phyloP scores from a whole-genome alignment of 2,888 invertebrate species.

The Dorcus hopei region DNA sequence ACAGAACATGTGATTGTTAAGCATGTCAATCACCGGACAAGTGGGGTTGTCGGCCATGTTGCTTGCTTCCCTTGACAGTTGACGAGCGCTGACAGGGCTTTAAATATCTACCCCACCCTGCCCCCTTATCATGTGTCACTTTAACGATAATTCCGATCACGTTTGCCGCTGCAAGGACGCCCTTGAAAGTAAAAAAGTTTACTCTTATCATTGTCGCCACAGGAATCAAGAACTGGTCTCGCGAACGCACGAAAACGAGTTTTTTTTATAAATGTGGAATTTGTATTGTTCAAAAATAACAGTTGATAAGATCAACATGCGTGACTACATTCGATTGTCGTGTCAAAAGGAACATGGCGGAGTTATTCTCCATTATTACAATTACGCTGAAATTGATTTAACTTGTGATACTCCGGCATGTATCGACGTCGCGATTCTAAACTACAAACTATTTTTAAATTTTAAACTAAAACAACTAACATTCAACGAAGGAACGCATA shows the following conservation, averaged over 20 bases:
- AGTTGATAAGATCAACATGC: slow-evolving; percentile 42
- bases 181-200: slow-evolving; percentile 2
- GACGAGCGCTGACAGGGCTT: slow-evolving; percentile 42
- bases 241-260: slow-evolving; percentile 25
- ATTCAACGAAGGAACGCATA: too few species aligned
- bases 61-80: slow-evolving; percentile 41
- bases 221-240: slow-evolving; percentile 2
- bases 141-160: slow-evolving; percentile 14
- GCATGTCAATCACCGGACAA: slow-evolving; percentile 45
- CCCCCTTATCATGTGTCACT: slow-evolving; percentile 30
- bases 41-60: slow-evolving; percentile 45
- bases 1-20: slow-evolving; percentile 46
- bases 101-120: slow-evolving; percentile 29
- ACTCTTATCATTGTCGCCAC: background rate
- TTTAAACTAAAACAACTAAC: too few species aligned
- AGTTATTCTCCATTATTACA: slow-evolving; percentile 31
- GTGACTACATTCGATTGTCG: slow-evolving; percentile 44
- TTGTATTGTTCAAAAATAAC: slow-evolving; percentile 25
- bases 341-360: slow-evolving; percentile 45
- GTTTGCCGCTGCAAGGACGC: slow-evolving; percentile 1
- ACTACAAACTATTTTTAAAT: too few species aligned
- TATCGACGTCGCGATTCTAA: too few species aligned
- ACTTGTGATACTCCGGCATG: slow-evolving; percentile 1
- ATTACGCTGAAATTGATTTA: slow-evolving; percentile 32
- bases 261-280: slow-evolving; percentile 24